A percentile compares a stretch with the other conserved stretches of the same genome.
These are phyloP conservation scores for Fulmarus glacialis DNA, from an alignment of 2,113 vertebrate species.

Conservation along the genomic window DNA sequence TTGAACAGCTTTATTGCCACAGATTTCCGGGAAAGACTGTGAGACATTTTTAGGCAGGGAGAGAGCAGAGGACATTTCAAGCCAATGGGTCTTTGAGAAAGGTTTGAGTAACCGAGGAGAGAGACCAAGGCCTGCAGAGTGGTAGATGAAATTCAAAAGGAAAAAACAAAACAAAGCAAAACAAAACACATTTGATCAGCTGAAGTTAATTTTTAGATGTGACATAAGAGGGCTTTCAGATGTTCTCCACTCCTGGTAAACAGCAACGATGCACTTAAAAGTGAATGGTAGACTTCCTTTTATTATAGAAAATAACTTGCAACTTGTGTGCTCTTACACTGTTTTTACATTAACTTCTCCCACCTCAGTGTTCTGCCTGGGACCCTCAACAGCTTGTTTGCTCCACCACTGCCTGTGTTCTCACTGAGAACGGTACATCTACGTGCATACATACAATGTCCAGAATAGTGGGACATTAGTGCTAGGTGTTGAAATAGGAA, in stretches of 20 bases:
- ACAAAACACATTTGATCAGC: background rate
- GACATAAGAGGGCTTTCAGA: background rate
- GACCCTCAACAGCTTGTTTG: background rate
- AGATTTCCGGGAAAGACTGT: background rate
- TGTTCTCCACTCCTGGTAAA: background rate
- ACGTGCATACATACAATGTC: fast-evolving
- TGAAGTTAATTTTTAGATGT: background rate
- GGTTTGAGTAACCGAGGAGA: background rate
- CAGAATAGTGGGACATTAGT: background rate
- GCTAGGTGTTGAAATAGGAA: background rate
- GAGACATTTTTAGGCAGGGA: background rate
- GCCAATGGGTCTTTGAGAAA: background rate
- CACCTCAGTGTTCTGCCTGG: background rate
- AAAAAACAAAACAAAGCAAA: background rate
- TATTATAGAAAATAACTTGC: background rate
- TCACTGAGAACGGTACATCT: background rate
- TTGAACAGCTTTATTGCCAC: background rate
- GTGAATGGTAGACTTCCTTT: background rate
- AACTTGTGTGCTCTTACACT: background rate
- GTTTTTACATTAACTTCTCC: background rate
- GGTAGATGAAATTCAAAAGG: background rate
- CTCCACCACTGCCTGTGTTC: background rate
- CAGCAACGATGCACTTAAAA: background rate
- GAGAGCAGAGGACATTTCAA: background rate
- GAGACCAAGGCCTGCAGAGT: background rate